Evolutionary conservation across 2,113 vertebrate genomes (phyloP), one percentile per base, ranked within the genome.

Genomic region (Cavia porcellus): DNA sequence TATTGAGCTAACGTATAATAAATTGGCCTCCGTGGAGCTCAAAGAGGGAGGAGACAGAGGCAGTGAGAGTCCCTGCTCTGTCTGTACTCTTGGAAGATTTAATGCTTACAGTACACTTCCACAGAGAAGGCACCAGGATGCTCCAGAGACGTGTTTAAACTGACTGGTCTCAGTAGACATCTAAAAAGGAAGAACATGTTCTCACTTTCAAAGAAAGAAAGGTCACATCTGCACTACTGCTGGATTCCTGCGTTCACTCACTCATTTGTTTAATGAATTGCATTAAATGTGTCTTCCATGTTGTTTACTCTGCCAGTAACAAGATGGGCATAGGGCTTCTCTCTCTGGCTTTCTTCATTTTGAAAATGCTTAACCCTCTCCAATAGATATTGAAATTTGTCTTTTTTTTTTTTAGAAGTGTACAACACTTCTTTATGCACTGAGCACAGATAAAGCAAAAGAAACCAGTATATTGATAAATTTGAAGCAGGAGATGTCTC

Each of bases 1-100:
- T 96, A 82, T 86, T 90, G 82, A 91, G 14, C 10, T 89, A 70
- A 79, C 64, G 19, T 82, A 30, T 70, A 92, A 75, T 81, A 62
- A 92, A 45, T 80, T 88, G 80, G 25, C n/a, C 62, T 42, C 47
- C n/a, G 17, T 17, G 30, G 64, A 89, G 30, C 32, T 81, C 38
- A n/a, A 86, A 90, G 22, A 88, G 20, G 85, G 47, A 87, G 22
- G n/a, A 87, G 8, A 1, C 52, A 89, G 81, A 3, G n/a, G 14
- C 66, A 59, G 0, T n/a, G 24, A 47, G 28, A 62, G 24, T 79
- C 30, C 11, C 72, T 35, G 14, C 28, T 83, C 70, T 30, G 2
- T 5, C 42, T 14, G 24, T 19, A 47, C 6, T 15, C 13, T 75
- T n/a, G 38, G 64, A 62, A 55, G 50, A n/a, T 32, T 72, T n/a